Conservation (phyloP, 2,888 invertebrate species). For the Drosophila siamana region DNA sequence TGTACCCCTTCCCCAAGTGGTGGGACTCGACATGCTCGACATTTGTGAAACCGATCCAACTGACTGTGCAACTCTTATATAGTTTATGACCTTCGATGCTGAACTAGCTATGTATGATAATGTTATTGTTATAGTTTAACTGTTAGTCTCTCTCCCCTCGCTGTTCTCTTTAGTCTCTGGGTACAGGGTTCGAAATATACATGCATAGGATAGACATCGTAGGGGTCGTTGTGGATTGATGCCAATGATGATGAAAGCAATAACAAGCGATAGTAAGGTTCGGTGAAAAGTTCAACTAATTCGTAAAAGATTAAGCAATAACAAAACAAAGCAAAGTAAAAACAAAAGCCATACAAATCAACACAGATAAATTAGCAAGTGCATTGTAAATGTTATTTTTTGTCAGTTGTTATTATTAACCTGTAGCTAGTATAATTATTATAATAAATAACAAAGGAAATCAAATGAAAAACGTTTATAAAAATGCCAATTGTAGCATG, state of each 20-base stretch:
- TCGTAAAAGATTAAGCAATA: slow-evolving; percentile 53
- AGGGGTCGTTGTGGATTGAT: slow-evolving; percentile 24
- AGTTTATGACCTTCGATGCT: slow-evolving; percentile 16
- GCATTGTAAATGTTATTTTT: slow-evolving; percentile 55
- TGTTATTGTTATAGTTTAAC: slow-evolving; percentile 2
- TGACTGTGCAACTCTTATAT: slow-evolving; percentile 10
- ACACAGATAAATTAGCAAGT: slow-evolving; percentile 29
- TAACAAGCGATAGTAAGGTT: slow-evolving; percentile 41
- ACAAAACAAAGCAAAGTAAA: not conserved
- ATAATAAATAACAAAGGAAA: slow-evolving; percentile 26
- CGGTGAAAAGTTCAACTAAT: slow-evolving; percentile 56
- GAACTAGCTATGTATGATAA: slow-evolving; percentile 12
- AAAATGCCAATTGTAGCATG: slow-evolving; percentile 52
- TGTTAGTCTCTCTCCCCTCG: not conserved
- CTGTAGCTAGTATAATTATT: slow-evolving; percentile 60
- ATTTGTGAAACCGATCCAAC: not conserved
- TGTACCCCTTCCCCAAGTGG: slow-evolving; percentile 8
- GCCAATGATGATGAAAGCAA: slow-evolving; percentile 60
- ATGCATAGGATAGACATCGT: slow-evolving; percentile 2
- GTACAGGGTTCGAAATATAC: slow-evolving; percentile 38
- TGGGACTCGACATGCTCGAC: not conserved
- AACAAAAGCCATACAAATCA: slow-evolving; percentile 21
- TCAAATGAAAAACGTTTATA: slow-evolving; percentile 27
- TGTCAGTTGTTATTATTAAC: slow-evolving; percentile 68
- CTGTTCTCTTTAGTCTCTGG: slow-evolving; percentile 15